phyloP scores from a whole-genome alignment of 2,888 invertebrate genomes.

The Reticulitermes lucifugus region DNA sequence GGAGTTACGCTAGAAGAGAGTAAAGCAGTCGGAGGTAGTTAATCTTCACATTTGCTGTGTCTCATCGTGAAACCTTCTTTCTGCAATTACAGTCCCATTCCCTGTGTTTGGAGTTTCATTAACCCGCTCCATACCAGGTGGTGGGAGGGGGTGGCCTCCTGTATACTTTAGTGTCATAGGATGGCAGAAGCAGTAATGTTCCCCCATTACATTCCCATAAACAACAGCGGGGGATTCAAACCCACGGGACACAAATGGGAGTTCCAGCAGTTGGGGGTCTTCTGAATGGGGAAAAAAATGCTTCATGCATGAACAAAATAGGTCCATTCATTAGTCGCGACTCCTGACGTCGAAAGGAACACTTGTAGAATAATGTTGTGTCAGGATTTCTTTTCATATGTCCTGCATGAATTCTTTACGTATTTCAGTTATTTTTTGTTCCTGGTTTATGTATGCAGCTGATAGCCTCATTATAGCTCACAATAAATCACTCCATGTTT shows the following conservation, averaged over 20 bases:
- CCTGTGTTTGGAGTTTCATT: slow-evolving; percentile 12
- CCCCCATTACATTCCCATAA: background rate
- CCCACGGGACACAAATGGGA: background rate
- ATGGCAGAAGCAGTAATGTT: background rate
- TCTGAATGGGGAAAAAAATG: slow-evolving; percentile 44
- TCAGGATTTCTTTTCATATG: background rate
- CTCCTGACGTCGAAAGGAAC: background rate
- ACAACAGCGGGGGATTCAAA: background rate
- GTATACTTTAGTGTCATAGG: background rate
- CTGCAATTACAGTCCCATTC: background rate
- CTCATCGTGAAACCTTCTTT: slow-evolving; percentile 15
- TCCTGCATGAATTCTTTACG: too few relatives aligned
- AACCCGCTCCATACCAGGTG: background rate
- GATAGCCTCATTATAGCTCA: too few relatives aligned
- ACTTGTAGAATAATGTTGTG: too few relatives aligned
- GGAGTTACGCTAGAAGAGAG: background rate
- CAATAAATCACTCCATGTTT: background rate
- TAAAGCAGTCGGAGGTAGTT: background rate
- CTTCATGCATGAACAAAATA: slow-evolving; percentile 19
- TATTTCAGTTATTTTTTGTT: too few relatives aligned
- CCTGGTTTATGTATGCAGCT: too few relatives aligned
- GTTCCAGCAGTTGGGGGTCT: slow-evolving; percentile 7
- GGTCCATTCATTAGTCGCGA: background rate
- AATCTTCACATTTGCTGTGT: slow-evolving; percentile 34
- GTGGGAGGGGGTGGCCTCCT: background rate